Evolutionary conservation across 2,797 vertebrate species (phyloP), one percentile per base, ranked within the genome.

Genomic region (Anomalospiza imberbis): DNA sequence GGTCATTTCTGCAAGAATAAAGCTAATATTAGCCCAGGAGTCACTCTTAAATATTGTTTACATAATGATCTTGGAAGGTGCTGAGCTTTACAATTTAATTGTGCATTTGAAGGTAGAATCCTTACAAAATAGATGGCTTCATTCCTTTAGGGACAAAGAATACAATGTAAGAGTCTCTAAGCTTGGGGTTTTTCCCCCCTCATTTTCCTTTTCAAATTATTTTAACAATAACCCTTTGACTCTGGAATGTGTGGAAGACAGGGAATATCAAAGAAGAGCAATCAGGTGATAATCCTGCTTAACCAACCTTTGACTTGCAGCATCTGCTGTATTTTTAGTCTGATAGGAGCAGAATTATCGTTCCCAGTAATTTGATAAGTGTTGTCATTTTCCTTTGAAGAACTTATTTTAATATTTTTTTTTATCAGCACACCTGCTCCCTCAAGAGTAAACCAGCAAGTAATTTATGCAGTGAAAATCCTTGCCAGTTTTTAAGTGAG

Each of bases 181-280:
- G 18, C 7, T 50, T 48, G 24, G n/a, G 22, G 0, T 0, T 18
- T 10, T 29, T 18, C 3, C 1, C 7, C 4, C 12, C 8, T n/a
- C 0, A 0, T 44, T 88, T 81, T 54, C 53, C 11, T 74, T 65
- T 74, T 54, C 5, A 7, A 21, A 61, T n/a, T 60, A 50, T 63
- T 87, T 89, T 63, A 63, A 25, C 34, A 29, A 12, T 65, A 80
- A 36, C 10, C 8, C 36, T 71, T 74, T 72, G 63, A 50, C 42
- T 89, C 62, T 45, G 65, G 50, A 53, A 54, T 53, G 62, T 31
- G 40, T 60, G 65, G n/a, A 88, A 72, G 47, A 72, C 10, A 14
- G 38, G 44, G 47, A 81, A 47, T 89, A 62, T 88, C 38, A 53
- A 65, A 93, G 60, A 10, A 58, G 62, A 94, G 50, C 73, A 78